Conservation (phyloP, 2,113 vertebrate genomes). For the Solea solea region DNA sequence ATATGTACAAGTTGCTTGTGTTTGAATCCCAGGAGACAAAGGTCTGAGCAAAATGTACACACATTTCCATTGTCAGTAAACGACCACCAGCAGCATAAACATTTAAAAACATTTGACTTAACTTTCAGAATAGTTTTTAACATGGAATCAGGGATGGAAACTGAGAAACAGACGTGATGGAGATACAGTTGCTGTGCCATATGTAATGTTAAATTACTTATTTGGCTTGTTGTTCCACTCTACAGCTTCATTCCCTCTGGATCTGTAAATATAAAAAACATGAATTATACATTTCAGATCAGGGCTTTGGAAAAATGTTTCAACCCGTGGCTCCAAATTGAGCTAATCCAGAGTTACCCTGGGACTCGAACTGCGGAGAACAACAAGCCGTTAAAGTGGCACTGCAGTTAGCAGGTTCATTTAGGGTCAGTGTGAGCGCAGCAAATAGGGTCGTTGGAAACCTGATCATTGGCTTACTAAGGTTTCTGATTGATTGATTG, state of each 20-base stretch:
- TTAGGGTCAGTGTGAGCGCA: too few species aligned
- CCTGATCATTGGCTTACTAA: not conserved
- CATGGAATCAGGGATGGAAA: too few species aligned
- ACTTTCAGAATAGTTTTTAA: too few species aligned
- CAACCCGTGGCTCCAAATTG: slow-evolving; percentile 9
- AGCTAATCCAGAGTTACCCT: slow-evolving; percentile 10
- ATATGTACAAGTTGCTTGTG: too few species aligned
- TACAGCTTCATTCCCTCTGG: slow-evolving; percentile 12
- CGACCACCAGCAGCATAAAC: too few species aligned
- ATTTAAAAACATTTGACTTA: too few species aligned
- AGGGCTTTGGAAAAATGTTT: slow-evolving; percentile 26
- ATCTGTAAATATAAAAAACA: slow-evolving; percentile 30
- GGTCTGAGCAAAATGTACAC: too few species aligned
- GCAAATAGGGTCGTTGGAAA: too few species aligned
- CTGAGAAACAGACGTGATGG: too few species aligned
- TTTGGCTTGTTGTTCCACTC: slow-evolving; percentile 23
- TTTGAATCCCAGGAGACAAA: too few species aligned
- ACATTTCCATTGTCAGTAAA: too few species aligned
- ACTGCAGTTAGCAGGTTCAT: too few species aligned
- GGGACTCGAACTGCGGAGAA: not conserved
- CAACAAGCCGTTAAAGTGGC: slow-evolving; percentile 6
- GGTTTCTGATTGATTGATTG: not conserved
- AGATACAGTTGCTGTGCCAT: not conserved
- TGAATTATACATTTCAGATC: slow-evolving; percentile 36
- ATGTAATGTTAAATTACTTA: slow-evolving; percentile 17